Base-by-base conservation (phyloP, 2,797 vertebrate species). In the Hafferia zeledoni region DNA sequence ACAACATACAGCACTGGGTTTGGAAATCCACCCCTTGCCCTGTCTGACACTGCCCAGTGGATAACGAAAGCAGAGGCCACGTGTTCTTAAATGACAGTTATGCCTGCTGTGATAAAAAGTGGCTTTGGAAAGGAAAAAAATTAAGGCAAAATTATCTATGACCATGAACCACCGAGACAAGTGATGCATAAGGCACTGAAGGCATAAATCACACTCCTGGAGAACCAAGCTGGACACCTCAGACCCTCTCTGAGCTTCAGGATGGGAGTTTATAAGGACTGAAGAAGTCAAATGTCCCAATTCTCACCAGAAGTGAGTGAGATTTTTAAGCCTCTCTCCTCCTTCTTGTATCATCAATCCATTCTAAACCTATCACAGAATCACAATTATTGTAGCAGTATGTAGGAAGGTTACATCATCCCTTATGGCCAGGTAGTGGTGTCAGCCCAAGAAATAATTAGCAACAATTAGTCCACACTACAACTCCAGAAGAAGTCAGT, bases 251-350 rank as follows among this genome's bases (percentile, higher is more conserved):
- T 10, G 1, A 46, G 85, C 46, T 60, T 78, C n/a, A 71, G 30
- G 33, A 1, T 68, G 31, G 17, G 17, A 52, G 70, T 85, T 83
- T 49, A 23, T 22, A 77, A 67, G 23, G 22, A 10, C 10, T 52
- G 12, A 81, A 72, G 9, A 59, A 68, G 6, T 16, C 43, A 43
- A 2, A 6, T 37, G 12, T 18, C 43, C 55, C n/a, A 47, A 74
- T 46, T 80, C 16, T 33, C 44, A 72, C 2, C 43, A 65, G 61
- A 67, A 86, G 9, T 0, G 0, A 76, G 14, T 0, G 2, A 63
- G 17, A 79, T 28, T 55, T 92, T 75, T 18, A 82, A 80, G 28
- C 31, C n/a, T 67, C 43, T 37, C 8, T 22, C 18, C 16, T 44
- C 18, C 16, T 44, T 75, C 89, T 47, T 31, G 6, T 23, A 67